phyloP scores from a whole-genome alignment of 2,113 vertebrate genomes.

The Ictalurus furcatus region DNA sequence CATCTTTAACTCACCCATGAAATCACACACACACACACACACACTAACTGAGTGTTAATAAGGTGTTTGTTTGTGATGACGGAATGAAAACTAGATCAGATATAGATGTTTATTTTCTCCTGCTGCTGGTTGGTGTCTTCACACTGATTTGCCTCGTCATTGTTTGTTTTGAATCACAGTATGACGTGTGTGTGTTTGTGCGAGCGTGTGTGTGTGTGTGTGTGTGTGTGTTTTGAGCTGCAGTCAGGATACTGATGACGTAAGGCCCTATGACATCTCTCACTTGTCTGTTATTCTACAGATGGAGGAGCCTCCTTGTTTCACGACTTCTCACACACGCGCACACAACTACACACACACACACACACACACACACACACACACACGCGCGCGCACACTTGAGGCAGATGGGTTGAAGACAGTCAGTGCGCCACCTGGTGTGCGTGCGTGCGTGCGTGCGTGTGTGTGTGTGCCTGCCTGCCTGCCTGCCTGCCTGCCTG shows the following conservation, averaged over 20 bases:
- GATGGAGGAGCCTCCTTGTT: not conserved
- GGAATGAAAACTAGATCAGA: not conserved
- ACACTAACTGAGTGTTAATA: not conserved
- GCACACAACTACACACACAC: not conserved
- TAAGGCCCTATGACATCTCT: not conserved
- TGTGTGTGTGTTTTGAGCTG: not conserved
- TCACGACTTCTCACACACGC: not conserved
- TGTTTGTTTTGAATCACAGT: constrained; percentile 11
- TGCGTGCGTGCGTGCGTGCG: not conserved
- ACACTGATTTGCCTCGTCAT: not conserved
- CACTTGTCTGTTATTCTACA: constrained; percentile 1
- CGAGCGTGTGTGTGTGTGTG: not conserved
- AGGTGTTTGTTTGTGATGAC: not conserved
- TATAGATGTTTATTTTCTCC: not conserved
- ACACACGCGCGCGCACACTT: not conserved
- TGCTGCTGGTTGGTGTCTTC: not conserved
- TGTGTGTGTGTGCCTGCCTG: constrained; percentile 1
- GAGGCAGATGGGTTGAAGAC: not conserved
- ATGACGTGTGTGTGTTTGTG: not conserved
- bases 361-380: constrained; percentile 3
- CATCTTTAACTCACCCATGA: not conserved
- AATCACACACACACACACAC: not conserved
- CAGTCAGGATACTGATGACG: not conserved
- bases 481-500: too few species aligned
- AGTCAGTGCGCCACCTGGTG: constrained; percentile 43